Evolutionary conservation across 2,797 vertebrate species (phyloP), one percentile per base, ranked within the genome.

Genomic region (Protonibea diacanthus): DNA sequence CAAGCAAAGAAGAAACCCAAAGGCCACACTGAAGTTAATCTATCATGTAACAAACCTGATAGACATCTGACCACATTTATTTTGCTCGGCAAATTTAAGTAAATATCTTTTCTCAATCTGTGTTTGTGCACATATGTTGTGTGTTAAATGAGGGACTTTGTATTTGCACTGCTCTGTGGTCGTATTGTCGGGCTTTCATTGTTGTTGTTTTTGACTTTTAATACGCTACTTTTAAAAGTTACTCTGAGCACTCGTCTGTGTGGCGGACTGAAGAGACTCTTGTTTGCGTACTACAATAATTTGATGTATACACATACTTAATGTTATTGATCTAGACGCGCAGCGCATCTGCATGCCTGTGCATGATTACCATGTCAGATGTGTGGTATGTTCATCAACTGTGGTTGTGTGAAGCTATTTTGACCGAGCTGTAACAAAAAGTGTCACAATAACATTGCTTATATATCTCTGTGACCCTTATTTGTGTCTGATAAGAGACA

Each of bases 371-470:
- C 3, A 12, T 7, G 71, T 72, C 70, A 69, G 25, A 73, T 38
- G 57, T 44, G 33, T 33, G 44, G 56, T 68, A 49, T 60, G 51
- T 21, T 69, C 21, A 25, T 58, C 48, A 80, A 75, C 65, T 62
- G 64, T 58, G 71, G 72, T 60, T 6, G 10, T 64, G 65, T 66
- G 53, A 73, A 70, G 42, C 49, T 44, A 48, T 18, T 27, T 44
- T 62, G 59, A 62, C 47, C 23, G 20, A 21, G 62, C 29, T 14
- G 4, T 48, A 27, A 58, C 63, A 51, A 38, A 61, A 66, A 48
- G 58, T 25, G 60, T 56, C 60, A 59, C 4, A 11, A 47, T 11
- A 59, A 45, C 12, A 10, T 48, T 11, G n/a, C 27, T 27, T n/a
- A 21, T 25, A 40, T 21, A 25, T 6, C 44, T 21, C 15, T 52